phyloP scores from a whole-genome alignment of 2,888 invertebrate species.

The Limnephilus auricula region DNA sequence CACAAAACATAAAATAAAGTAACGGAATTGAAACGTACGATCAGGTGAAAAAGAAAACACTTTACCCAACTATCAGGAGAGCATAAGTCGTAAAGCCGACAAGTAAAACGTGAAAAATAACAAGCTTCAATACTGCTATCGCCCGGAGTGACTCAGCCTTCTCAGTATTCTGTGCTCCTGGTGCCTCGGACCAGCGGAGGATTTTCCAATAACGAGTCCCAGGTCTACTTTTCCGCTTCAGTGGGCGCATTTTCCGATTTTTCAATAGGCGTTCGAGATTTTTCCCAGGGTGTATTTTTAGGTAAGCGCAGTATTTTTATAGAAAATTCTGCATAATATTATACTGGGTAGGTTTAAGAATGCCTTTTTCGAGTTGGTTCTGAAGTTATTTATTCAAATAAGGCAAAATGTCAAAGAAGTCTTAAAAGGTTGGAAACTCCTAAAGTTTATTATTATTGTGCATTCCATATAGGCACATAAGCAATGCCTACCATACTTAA shows the following conservation, averaged over 20 bases:
- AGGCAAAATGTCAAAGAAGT: neutral
- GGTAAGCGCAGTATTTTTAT: neutral
- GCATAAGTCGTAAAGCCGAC: conserved; percentile 23
- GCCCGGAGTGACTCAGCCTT: neutral
- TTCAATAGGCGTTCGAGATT: neutral
- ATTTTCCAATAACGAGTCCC: conserved; percentile 22
- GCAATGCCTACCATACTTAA: too few species aligned
- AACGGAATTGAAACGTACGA: neutral
- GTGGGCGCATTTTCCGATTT: neutral
- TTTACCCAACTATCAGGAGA: neutral
- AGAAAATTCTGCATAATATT: neutral
- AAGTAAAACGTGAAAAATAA: conserved; percentile 14
- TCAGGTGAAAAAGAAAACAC: neutral
- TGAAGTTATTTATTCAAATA: neutral
- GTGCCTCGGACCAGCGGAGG: neutral
- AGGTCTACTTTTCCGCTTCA: neutral
- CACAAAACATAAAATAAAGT: neutral
- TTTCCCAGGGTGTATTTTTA: neutral
- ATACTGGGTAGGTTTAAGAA: neutral
- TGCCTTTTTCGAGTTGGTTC: neutral
- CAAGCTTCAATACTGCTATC: neutral
- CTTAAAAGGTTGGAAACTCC: too few species aligned
- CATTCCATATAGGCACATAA: too few species aligned
- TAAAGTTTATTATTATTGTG: too few species aligned
- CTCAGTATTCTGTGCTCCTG: neutral